These are phyloP conservation scores for Harpegnathos saltator DNA, from an alignment of 1,140 invertebrate genomes.

Conservation along the genomic window DNA sequence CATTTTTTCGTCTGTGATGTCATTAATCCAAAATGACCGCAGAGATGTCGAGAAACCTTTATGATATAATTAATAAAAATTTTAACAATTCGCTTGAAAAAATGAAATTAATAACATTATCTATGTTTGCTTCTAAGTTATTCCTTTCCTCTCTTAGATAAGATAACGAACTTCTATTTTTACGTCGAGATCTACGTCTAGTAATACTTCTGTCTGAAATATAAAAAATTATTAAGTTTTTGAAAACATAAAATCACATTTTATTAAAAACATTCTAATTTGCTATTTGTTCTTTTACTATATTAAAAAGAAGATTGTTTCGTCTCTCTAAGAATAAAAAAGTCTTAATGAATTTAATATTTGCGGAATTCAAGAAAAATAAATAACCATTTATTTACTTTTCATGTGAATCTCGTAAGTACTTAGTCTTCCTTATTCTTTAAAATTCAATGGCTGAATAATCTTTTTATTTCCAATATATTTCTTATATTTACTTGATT, in stretches of 20 bases:
- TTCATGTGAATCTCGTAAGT: too few species aligned
- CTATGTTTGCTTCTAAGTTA: conserved; percentile 2
- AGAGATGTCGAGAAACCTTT: not conserved
- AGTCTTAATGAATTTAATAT: not conserved
- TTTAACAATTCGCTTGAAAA: not conserved
- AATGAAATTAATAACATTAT: conserved; percentile 3
- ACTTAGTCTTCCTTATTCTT: too few species aligned
- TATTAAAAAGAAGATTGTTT: not conserved
- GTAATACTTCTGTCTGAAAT: not conserved
- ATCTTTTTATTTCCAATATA: too few species aligned
- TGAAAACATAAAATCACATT: not conserved
- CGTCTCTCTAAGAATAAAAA: not conserved
- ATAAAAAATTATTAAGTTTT: not conserved
- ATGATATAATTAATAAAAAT: not conserved
- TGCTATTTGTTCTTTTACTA: not conserved
- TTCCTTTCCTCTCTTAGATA: not conserved
- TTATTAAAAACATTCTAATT: conserved; percentile 3
- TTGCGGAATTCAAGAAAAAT: not conserved
- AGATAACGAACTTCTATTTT: not conserved
- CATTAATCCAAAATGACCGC: too few species aligned
- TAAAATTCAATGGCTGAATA: too few species aligned
- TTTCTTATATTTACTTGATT: too few species aligned
- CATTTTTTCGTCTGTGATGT: too few species aligned
- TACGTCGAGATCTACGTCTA: not conserved
- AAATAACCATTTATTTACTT: too few species aligned